Evolutionary conservation across 2,797 vertebrate genomes (phyloP), one percentile per base, ranked within the genome.

Genomic region (Carapus acus): DNA sequence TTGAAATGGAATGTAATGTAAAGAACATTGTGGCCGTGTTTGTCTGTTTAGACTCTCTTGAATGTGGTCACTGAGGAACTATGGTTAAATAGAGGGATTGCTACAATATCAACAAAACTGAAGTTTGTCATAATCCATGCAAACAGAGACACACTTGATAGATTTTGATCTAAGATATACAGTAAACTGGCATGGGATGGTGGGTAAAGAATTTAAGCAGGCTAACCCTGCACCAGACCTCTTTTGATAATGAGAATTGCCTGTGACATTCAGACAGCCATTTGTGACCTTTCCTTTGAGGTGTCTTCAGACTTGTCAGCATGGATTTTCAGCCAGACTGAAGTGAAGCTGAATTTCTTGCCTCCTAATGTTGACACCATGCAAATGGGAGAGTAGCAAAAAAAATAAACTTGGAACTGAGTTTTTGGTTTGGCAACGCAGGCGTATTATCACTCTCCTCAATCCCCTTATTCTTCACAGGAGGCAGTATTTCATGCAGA

Each of bases 211-310:
- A 46, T 65, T 45, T 48, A 33, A 33, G 41, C 37, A 20, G 22
- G 13, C 43, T 50, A 27, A 38, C 42, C 40, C 43, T 60, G 44
- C 71, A 47, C 8, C 24, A 44, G 49, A 54, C 36, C 49, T 46
- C 38, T 46, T 49, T 55, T 51, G 68, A 60, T 67, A 73, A 77
- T 40, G 47, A 77, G 52, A 37, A 61, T 61, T 57, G 49, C 50
- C 62, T 50, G 56, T 58, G 77, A 76, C 73, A 75, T 54, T 75
- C 55, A 72, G 68, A 75, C 37, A 49, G 73, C 50, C 55, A 59
- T 58, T 71, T 62, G 52, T 79, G 79, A 82, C 81, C 79, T 81
- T 79, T 77, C 33, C 43, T 78, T 78, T 79, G 60, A 79, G 63
- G 76, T 77, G 64, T 67, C 67, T 68, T 79, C 77, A 67, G 65